These are phyloP conservation scores for Epicauta chinensis DNA, from an alignment of 1,140 invertebrate species.

Conservation along the genomic window DNA sequence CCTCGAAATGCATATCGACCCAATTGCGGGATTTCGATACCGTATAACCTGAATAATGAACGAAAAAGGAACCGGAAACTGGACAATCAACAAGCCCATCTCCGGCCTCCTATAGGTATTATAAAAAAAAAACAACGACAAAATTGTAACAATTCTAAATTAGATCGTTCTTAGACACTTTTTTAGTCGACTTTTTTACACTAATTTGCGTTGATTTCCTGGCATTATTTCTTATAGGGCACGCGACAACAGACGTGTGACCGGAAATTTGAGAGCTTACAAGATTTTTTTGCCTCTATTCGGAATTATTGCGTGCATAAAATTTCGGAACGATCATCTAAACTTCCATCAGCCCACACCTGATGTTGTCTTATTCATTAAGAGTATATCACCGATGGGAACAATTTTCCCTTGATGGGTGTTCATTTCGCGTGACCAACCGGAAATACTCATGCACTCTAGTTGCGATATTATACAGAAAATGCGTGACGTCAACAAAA, in stretches of 20 bases:
- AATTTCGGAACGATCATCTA: too few relatives aligned
- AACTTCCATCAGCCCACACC: constrained; percentile 20
- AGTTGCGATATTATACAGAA: constrained; percentile 15
- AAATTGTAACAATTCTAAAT: too few relatives aligned
- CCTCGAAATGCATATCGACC: too few relatives aligned
- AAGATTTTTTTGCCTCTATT: too few relatives aligned
- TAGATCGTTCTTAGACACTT: too few relatives aligned
- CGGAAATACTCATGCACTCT: constrained; percentile 23
- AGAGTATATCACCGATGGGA: constrained; percentile 28
- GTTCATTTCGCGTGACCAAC: constrained; percentile 26
- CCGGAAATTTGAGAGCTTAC: constrained; percentile 7
- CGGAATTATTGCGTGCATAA: too few relatives aligned
- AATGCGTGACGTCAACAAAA: constrained; percentile 12
- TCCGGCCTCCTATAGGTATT: background rate
- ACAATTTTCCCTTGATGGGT: constrained; percentile 22
- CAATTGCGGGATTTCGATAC: too few relatives aligned
- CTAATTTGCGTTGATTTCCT: too few relatives aligned
- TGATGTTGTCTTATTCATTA: constrained; percentile 29
- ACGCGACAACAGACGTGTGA: constrained; percentile 3
- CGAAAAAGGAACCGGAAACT: constrained; percentile 12
- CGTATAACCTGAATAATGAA: too few relatives aligned
- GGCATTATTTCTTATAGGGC: too few relatives aligned
- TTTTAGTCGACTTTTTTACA: too few relatives aligned
- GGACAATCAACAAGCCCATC: constrained; percentile 14
- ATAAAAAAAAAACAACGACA: too few relatives aligned